Base-by-base conservation (phyloP, 1,140 invertebrate species). In the Trachelipus rathkii region DNA sequence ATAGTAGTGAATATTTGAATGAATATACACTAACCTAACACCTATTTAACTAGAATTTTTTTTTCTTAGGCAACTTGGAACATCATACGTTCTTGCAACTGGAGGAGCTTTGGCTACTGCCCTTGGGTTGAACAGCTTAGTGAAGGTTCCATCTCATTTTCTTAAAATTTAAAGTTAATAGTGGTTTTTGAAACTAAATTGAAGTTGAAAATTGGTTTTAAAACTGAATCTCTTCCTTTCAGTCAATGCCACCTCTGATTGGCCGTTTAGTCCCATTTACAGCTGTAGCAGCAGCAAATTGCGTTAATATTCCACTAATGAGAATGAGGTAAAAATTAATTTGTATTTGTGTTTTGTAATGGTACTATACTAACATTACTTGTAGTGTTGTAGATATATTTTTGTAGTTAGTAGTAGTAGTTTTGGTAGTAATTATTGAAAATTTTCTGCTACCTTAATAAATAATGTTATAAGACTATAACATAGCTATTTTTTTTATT, bases 251-350 rank as follows among this genome's bases (percentile, higher is more conserved):
- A 11, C 87, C 89, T 74, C 77, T 91, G 19, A 79, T 89, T 74
- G 88, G 88, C 75, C 84, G 91, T 67, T 95, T 96, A 85, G 97
- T 99, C 8, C 97, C 97, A 10, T 99, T 99, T 85, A 92, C 91
- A n/a, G 96, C 96, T 50, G 96, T 99, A 4, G 95, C 96, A 44
- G 93, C 95, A 3, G 96, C 97, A n/a, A 99, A 99, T 87, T 97
- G 94, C 86, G 94, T 96, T 70, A 99, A 99, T 87, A 98, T 99
- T 87, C 97, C 97, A 1, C 87, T 97, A 78, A 98, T 99, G 96
- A 89, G 97, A 82, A 92, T 94, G 85, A 93, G 92, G 87, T 95
- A 93, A 86, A 90, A 33, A 33, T 33, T 33, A 33, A 33, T 1
- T 33, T 33, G 6, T 33, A 33, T 33, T 33, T 33, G 33, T 33